Evolutionary conservation across 2,113 vertebrate species (phyloP).

Genomic region (Saccopteryx bilineata): DNA sequence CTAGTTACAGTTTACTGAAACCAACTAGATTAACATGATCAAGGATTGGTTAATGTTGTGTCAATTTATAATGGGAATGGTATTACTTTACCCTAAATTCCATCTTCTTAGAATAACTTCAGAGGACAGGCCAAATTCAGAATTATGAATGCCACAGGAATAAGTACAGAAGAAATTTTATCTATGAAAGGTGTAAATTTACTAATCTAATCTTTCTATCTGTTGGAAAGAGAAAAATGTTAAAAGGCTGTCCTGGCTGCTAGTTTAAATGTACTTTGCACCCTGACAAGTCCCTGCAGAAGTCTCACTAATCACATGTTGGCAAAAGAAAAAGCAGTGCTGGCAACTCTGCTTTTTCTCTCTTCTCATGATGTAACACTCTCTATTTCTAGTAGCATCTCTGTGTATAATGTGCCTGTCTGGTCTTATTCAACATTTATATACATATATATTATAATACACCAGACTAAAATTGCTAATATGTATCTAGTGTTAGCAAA

Average conservation of each 20-base stretch:
- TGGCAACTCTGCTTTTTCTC: background rate
- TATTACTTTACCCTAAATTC: background rate
- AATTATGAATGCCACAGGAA: background rate
- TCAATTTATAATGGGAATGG: background rate
- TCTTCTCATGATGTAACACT: background rate
- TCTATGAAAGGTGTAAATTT: background rate
- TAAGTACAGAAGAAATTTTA: constrained; percentile 9
- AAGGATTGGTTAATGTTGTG: background rate
- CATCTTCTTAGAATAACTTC: background rate
- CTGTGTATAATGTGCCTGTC: background rate
- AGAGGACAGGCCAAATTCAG: background rate
- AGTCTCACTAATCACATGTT: constrained; percentile 22
- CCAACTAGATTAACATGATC: background rate
- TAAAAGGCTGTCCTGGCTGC: background rate
- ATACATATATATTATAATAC: background rate
- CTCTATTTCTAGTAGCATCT: background rate
- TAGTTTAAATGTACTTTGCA: background rate
- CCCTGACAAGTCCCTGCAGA: background rate
- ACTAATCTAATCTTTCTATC: background rate
- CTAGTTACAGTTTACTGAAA: constrained; percentile 39
- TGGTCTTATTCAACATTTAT: background rate
- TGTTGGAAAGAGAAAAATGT: background rate
- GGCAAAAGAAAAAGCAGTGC: background rate
- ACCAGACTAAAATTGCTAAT: background rate
- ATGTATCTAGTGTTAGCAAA: background rate